phyloP scores from a whole-genome alignment of 30 jellyfish, hydroid and myxozoan species.

The Turritopsis rubra region DNA sequence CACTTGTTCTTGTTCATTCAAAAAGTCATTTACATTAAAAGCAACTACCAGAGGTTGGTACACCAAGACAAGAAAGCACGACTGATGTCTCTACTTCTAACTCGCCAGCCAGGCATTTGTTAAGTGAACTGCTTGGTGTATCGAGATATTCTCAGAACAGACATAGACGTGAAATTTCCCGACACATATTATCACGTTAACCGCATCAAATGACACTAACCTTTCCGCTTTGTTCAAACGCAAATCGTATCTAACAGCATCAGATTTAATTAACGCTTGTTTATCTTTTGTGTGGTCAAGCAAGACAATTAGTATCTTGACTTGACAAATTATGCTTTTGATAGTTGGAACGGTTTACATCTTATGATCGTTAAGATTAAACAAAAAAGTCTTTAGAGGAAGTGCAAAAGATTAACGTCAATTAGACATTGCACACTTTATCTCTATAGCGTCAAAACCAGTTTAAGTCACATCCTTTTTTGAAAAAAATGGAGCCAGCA shows the following conservation, averaged over 20 bases:
- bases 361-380: background rate
- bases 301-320: background rate
- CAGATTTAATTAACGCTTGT: background rate
- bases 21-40: background rate
- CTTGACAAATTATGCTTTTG: background rate
- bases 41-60: background rate
- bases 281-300: background rate
- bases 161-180: background rate
- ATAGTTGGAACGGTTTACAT: background rate
- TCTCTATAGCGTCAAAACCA: background rate
- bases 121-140: too few relatives aligned
- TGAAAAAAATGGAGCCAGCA: background rate
- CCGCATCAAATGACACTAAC: background rate
- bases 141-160: too few relatives aligned
- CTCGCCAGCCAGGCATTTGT: too few relatives aligned
- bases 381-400: background rate
- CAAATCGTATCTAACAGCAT: background rate
- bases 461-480: background rate
- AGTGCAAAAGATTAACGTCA: background rate
- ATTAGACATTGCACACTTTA: background rate
- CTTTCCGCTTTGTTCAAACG: background rate
- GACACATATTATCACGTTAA: background rate
- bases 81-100: background rate
- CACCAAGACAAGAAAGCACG: background rate
- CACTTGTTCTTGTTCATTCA: background rate